Evolutionary conservation across 2,797 vertebrate genomes (phyloP), one percentile per base, ranked within the genome.

Genomic region (Cuniculus paca): DNA sequence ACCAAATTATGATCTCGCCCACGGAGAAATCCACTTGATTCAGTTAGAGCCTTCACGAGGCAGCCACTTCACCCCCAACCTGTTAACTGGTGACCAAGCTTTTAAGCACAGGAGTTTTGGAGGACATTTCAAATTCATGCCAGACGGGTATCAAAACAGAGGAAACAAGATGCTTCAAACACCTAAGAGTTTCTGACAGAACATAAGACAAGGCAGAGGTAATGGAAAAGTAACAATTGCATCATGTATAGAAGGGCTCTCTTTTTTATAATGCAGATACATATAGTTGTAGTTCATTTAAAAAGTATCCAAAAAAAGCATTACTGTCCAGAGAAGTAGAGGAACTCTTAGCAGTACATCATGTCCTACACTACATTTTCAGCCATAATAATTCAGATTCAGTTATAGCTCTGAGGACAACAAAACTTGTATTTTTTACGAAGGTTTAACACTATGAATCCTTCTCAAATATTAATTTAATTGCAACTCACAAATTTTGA

Each of bases 391-490:
- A 84, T 68, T 86, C 80, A 80, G 75, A 60, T 56, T 24, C 1
- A 52, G 5, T 50, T 48, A 84, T 12, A 82, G 42, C 26, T 79
- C 31, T 22, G 11, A 61, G 36, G 20, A 87, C 34, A 90, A 28
- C 68, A 83, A 70, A 58, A 72, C 79, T 63, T 90, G 2, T 16
- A 75, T 50, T 86, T 75, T 26, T 31, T 45, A 68, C 39, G 54
- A 88, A 7, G 1, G 24, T 85, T 72, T 61, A 36, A 39, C 1
- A 54, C 7, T 22, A 56, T 34, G 75, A 58, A 86, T 48, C 58
- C 72, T 90, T 90, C 54, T 83, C 56, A 72, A 91, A 36, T 45
- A 72, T 70, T 36, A 80, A 83, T 84, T 70, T 81, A 90, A 68
- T 77, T 91, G n/a, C 4, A 77, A 56, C 34, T 92, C 75, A 90